Conservation (phyloP, 2,797 vertebrate genomes). For the Acridotheres tristis region DNA sequence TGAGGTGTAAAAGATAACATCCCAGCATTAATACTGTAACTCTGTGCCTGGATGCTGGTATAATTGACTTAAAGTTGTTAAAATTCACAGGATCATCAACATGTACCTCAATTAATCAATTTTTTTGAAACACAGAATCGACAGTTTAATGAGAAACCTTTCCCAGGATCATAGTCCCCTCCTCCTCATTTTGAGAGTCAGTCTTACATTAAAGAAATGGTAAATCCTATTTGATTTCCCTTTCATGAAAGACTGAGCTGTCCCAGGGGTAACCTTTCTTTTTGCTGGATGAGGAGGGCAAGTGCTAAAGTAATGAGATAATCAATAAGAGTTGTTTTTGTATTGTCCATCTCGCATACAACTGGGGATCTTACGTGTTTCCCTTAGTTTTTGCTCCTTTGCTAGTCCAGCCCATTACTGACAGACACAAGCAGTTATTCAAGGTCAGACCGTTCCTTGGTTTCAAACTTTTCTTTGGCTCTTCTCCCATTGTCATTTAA, state of each 20-base stretch:
- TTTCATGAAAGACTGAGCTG: constrained; percentile 13
- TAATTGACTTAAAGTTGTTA: constrained; percentile 54
- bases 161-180: constrained; percentile 27
- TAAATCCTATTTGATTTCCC: constrained; percentile 45
- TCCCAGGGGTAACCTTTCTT: not conserved
- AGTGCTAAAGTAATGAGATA: not conserved
- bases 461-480: constrained; percentile 50
- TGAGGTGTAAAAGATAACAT: not conserved
- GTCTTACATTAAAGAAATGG: constrained; percentile 23
- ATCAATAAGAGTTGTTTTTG: not conserved
- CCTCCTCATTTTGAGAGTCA: constrained; percentile 20
- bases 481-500: constrained; percentile 27
- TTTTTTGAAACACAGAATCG: constrained; percentile 34
- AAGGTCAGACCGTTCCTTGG: constrained; percentile 30
- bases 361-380: rapidly evolving
- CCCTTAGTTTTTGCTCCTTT: not conserved
- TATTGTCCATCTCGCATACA: rapidly evolving
- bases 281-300: not conserved
- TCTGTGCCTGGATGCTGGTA: not conserved
- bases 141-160: constrained; percentile 62
- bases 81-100: constrained; percentile 42
- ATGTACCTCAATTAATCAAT: constrained; percentile 22
- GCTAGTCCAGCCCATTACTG: not conserved
- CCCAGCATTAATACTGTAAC: not conserved
- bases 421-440: not conserved